These are phyloP conservation scores for Atta texana DNA, from an alignment of 1,140 invertebrate species.

Conservation along the genomic window DNA sequence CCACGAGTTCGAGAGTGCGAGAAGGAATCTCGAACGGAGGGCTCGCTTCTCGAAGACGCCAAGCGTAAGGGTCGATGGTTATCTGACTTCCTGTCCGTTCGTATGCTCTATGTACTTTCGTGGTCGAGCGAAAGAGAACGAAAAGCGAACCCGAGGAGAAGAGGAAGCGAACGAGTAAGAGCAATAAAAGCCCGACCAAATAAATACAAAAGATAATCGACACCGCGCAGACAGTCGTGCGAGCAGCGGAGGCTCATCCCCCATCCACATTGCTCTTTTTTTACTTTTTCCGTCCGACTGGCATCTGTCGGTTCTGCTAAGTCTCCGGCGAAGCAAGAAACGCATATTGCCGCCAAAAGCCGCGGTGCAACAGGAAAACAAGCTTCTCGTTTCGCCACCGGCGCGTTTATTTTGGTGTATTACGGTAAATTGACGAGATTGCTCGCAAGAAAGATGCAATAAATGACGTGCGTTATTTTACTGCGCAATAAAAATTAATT, in stretches of 20 bases:
- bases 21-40: constrained; percentile 65
- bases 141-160: constrained; percentile 28
- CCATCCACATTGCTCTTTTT: constrained; percentile 39
- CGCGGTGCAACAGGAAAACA: constrained; percentile 52
- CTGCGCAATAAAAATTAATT: background rate
- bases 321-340: constrained; percentile 53
- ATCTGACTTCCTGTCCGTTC: constrained; percentile 78
- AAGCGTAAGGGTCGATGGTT: constrained; percentile 77
- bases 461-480: constrained; percentile 25
- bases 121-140: constrained; percentile 57
- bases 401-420: constrained; percentile 37
- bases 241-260: constrained; percentile 50
- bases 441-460: constrained; percentile 1
- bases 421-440: constrained; percentile 41
- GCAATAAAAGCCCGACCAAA: constrained; percentile 69
- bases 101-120: constrained; percentile 68
- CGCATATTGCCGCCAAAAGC: constrained; percentile 47
- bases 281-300: constrained; percentile 55
- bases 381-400: constrained; percentile 39
- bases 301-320: constrained; percentile 77
- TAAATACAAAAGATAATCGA: constrained; percentile 78
- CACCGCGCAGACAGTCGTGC: constrained; percentile 66
- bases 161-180: constrained; percentile 47
- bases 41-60: constrained; percentile 71
- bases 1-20: constrained; percentile 45